A percentile compares a stretch with the other conserved stretches of the same genome.
Evolutionary conservation across 2,888 invertebrate genomes (phyloP).

Genomic region (Morinoia aosen): DNA sequence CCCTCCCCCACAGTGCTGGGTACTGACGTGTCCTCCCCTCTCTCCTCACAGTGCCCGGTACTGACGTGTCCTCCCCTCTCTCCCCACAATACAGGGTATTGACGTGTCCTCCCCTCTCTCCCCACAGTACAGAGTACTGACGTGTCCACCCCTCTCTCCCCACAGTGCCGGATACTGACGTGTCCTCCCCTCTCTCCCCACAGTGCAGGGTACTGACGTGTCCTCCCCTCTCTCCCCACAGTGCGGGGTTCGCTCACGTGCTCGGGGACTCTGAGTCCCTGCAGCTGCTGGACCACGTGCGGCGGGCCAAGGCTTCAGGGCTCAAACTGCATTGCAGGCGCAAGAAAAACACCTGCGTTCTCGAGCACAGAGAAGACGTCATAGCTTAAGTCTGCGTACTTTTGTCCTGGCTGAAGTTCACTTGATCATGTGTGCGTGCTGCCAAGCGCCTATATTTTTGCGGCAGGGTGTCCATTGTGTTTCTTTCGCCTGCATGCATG

Average conservation of each 20-base stretch:
- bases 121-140: too few species aligned
- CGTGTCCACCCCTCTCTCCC: not conserved
- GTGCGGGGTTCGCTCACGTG: constrained; percentile 45
- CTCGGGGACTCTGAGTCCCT: constrained; percentile 30
- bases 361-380: not conserved
- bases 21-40: too few species aligned
- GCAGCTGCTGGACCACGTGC: constrained; percentile 27
- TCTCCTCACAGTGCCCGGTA: not conserved
- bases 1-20: too few species aligned
- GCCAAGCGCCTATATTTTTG: too few species aligned
- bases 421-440: too few species aligned
- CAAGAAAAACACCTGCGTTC: not conserved
- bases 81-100: too few species aligned
- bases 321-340: not conserved
- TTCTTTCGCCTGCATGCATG: too few species aligned
- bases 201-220: not conserved
- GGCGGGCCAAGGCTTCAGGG: not conserved
- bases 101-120: not conserved
- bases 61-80: not conserved
- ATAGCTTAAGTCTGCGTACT: too few species aligned
- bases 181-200: not conserved
- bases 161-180: not conserved
- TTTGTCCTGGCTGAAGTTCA: too few species aligned
- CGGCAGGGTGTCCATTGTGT: too few species aligned
- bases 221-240: constrained; percentile 41